These are phyloP conservation scores for Chaenogobius annularis DNA, from an alignment of 2,113 vertebrate genomes.

Conservation along the genomic window DNA sequence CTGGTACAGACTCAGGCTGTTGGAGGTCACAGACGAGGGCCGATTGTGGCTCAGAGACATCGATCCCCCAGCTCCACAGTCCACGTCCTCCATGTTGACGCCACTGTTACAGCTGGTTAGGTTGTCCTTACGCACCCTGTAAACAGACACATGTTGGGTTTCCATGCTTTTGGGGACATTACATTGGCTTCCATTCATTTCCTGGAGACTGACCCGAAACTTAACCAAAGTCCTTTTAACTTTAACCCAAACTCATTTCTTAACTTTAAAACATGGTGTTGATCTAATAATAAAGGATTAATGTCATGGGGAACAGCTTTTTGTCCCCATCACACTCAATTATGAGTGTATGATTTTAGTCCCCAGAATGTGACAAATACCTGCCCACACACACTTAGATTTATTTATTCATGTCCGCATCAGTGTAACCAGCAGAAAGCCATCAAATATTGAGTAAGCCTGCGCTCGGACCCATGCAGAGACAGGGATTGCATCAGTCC, in stretches of 20 bases:
- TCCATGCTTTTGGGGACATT: no score
- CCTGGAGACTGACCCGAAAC: no score
- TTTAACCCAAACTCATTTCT: no score
- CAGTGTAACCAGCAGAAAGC: conserved; percentile 19
- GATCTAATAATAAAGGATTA: no score
- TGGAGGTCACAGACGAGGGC: conserved; percentile 81
- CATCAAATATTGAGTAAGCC: conserved; percentile 43
- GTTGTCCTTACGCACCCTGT: conserved; percentile 92
- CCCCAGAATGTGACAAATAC: no score
- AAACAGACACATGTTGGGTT: conserved; percentile 6
- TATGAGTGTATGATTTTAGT: no score
- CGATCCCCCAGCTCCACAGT: conserved; percentile 74
- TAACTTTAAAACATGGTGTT: no score
- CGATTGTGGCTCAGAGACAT: conserved; percentile 74
- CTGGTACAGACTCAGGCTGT: conserved; percentile 81
- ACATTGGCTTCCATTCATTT: no score
- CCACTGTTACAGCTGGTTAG: conserved; percentile 83
- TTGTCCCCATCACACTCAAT: no score
- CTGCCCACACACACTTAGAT: conserved; percentile 17
- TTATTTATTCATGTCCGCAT: conserved; percentile 42
- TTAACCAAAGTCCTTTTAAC: no score
- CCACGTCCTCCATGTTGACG: conserved; percentile 83
- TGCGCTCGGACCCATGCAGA: conserved; percentile 16
- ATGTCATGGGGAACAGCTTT: no score
- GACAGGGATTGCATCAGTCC: conserved; percentile 31